Evolutionary conservation across 1,140 invertebrate species (phyloP), one percentile per base, ranked within the genome.

Genomic region (Brachionus plicatilis): DNA sequence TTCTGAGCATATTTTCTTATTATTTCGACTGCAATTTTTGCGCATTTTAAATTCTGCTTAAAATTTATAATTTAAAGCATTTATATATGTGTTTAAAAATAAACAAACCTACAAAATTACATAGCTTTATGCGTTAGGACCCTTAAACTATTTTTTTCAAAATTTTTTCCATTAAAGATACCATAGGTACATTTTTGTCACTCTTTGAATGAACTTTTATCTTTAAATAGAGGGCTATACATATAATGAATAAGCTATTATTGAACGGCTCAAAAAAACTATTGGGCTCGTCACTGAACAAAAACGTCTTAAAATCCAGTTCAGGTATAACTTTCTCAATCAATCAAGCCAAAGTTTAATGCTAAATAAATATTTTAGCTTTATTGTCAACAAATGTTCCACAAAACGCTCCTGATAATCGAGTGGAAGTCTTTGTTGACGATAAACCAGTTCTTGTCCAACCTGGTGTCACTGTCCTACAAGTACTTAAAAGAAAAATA

Each of bases 381-480:
- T 41, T 24, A 43, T 20, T 75, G 33, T 75, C 37, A 75, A 43
- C 33, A 20, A 45, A 41, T 75, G 70, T 75, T 24, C 12, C 20
- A 47, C 70, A 70, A 20, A 78, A 17, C 37, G n/a, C 75, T 5
- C 75, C 50, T 33, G 78, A 80, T 24, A 80, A 80, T 41, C 43
- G 78, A 85, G 92, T 99, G 79, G 97, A 99, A 92, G 94, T 99
- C 12, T 99, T 98, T 90, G 95, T 99, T 87, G 95, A 99, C 92
- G 97, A 98, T 88, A 95, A 97, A 88, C 93, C 93, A 86, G 96
- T 99, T 4, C 90, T 94, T 86, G 97, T 99, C 72, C 93, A 94
- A 82, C 97, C 97, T 24, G 97, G 97, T 83, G 98, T 96, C 45
- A 99, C 97, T 72, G 95, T 99, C 50, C 91, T 99, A 68, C 97